A percentile compares a stretch with the other conserved stretches of the same genome.
Conservation (phyloP, 2,888 invertebrate genomes). For the Chaetogeoica ovagalla region DNA sequence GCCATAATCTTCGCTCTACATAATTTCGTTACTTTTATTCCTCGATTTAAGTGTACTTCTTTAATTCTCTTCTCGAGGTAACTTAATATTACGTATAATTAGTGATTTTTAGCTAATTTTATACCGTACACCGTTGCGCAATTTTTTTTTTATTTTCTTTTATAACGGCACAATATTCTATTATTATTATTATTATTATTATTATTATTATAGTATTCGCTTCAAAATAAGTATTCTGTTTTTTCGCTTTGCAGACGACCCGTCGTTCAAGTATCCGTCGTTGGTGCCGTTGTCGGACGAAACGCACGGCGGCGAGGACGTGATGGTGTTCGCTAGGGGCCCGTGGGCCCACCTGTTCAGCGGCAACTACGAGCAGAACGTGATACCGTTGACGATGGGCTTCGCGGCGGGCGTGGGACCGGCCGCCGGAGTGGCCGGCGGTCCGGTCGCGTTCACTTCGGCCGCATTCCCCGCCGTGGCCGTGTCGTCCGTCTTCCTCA, state of each 20-base stretch:
- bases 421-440: neutral
- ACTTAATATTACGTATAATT: too few relatives aligned
- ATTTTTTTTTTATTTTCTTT: too few relatives aligned
- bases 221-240: too few relatives aligned
- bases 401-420: conserved; percentile 55
- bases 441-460: neutral
- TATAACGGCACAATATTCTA: too few relatives aligned
- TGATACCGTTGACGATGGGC: conserved; percentile 55
- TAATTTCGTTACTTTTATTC: too few relatives aligned
- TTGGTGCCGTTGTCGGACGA: conserved; percentile 50
- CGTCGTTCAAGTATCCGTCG: conserved; percentile 53
- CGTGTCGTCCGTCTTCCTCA: neutral
- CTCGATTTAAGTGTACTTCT: too few relatives aligned
- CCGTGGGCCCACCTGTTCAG: conserved; percentile 55
- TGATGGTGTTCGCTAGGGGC: conserved; percentile 55
- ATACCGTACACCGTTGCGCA: too few relatives aligned
- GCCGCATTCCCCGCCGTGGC: neutral
- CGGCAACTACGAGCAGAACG: conserved; percentile 55
- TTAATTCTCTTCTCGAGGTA: too few relatives aligned
- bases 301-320: conserved; percentile 56
- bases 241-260: conserved; percentile 36
- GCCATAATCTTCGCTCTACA: too few relatives aligned
- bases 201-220: too few relatives aligned
- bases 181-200: too few relatives aligned
- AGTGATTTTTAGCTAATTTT: too few relatives aligned